These are phyloP conservation scores for Leptura quadrifasciata DNA, from an alignment of 2,888 invertebrate species.

Conservation along the genomic window DNA sequence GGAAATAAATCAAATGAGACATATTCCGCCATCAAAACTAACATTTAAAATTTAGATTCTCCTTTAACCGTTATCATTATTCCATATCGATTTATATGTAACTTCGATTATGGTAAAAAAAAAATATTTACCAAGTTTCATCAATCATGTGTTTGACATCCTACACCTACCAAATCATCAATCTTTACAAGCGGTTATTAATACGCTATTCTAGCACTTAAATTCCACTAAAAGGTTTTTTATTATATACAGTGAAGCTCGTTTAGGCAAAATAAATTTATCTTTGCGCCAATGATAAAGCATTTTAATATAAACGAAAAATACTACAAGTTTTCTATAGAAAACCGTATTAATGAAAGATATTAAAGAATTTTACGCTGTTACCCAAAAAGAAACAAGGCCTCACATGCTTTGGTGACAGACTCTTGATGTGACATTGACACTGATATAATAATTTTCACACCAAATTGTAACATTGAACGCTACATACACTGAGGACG, in stretches of 20 bases:
- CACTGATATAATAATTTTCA: no score
- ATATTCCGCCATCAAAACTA: neutral
- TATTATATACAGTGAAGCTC: neutral
- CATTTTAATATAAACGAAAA: neutral
- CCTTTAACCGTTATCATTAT: neutral
- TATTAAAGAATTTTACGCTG: no score
- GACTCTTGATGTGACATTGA: no score
- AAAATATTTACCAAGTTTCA: neutral
- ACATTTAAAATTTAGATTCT: neutral
- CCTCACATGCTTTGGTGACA: no score
- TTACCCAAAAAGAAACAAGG: no score
- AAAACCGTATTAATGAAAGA: no score
- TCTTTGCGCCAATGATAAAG: neutral
- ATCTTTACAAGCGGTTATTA: constrained; percentile 4
- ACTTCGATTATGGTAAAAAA: neutral
- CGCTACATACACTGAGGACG: no score
- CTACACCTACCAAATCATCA: constrained; percentile 7
- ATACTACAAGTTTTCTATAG: no score
- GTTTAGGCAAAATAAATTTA: neutral
- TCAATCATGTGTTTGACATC: constrained; percentile 7
- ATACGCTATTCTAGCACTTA: constrained; percentile 3
- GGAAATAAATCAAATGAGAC: neutral
- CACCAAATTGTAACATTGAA: no score
- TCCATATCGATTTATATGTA: constrained; percentile 7
- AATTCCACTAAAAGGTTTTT: neutral